phyloP scores from a whole-genome alignment of 2,113 vertebrate genomes.

The Lepidothrix coronata region DNA sequence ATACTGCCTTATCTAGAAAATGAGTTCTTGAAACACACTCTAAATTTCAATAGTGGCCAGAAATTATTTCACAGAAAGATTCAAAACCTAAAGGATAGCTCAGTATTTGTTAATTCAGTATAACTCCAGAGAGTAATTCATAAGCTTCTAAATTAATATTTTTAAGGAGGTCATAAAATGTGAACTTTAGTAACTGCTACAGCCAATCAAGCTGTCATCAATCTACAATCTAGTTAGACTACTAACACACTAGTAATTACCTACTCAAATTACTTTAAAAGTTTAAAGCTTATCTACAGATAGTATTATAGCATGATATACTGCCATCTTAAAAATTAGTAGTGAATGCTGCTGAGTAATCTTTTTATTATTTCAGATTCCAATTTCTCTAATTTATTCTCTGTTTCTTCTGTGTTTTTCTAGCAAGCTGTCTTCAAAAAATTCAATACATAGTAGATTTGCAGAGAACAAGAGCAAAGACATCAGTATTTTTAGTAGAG shows the following conservation, averaged over 20 bases:
- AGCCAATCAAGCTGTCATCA: constrained; percentile 52
- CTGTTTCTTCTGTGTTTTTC: background rate
- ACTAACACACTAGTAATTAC: constrained; percentile 33
- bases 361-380: background rate
- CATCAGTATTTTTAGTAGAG: background rate
- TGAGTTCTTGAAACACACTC: background rate
- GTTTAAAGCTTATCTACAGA: constrained; percentile 46
- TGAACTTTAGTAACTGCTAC: constrained; percentile 60
- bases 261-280: constrained; percentile 32
- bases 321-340: background rate
- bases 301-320: background rate
- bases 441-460: background rate
- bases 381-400: background rate
- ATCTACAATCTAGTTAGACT: background rate
- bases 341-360: background rate
- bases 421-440: background rate
- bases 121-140: constrained; percentile 50
- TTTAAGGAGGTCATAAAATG: constrained; percentile 60
- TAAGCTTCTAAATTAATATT: constrained; percentile 63
- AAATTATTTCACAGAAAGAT: constrained; percentile 9
- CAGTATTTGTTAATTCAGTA: constrained; percentile 50
- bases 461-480: background rate
- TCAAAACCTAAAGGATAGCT: background rate
- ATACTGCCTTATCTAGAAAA: background rate
- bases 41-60: background rate